Evolutionary conservation across 2,113 vertebrate species (phyloP), one percentile per base, ranked within the genome.

Genomic region (Blennius ocellaris): DNA sequence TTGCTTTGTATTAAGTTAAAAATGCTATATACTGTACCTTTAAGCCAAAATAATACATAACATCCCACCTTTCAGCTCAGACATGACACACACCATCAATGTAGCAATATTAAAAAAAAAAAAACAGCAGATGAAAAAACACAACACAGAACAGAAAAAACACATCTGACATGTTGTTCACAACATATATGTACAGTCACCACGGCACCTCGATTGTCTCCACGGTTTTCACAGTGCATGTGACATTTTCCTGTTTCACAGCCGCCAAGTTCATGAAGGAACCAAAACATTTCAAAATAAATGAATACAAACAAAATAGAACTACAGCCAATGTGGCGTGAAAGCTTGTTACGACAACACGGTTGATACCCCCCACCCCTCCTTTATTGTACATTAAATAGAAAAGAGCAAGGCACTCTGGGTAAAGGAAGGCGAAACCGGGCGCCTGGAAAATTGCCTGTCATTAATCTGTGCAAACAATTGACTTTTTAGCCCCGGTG

Each of bases 391-490:
- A 89, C 86, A 86, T 86, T 90, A 87, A 90, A 89, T 90, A 90
- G 57, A 89, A 83, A 77, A 83, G 73, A 90, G 85, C 83, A 93
- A 94, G 92, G 91, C 90, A 92, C 92, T 88, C 73, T 84, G 84
- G 83, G 79, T 87, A 87, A 83, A 83, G 63, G 12, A 81, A 87
- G 76, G 87, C 69, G 40, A 85, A 86, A 78, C 69, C 49, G 50
- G 73, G 74, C 73, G 83, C 70, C 73, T 75, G 60, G 78, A 90
- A 82, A 82, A 92, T 90, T 76, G 86, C 89, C 84, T 87, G 77
- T 76, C 76, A 85, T 92, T 90, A 92, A 90, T 92, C 87, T 90
- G 88, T 92, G 90, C 91, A 93, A 94, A 93, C 89, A 76, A 85
- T 92, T 90, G 82, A 86, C 87, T 91, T 90, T 80, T 84, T 73